Evolutionary conservation across 2,888 invertebrate species (phyloP).

Genomic region (Tenthredo mesomela): DNA sequence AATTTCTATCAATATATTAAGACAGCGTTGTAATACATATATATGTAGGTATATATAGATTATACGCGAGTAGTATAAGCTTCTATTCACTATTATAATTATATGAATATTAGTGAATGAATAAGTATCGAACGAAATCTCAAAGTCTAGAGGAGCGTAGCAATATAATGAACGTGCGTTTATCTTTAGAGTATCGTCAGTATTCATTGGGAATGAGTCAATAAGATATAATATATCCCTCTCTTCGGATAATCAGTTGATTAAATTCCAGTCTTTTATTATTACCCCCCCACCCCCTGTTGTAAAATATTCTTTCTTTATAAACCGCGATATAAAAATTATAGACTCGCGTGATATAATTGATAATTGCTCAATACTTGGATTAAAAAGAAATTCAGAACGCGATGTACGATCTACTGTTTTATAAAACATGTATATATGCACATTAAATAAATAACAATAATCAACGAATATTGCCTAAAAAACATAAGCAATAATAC

Average conservation of each 20-base stretch:
- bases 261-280: background rate
- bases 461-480: no score
- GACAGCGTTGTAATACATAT: background rate
- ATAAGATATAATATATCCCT: background rate
- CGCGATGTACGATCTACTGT: background rate
- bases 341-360: background rate
- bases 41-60: background rate
- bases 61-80: background rate
- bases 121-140: background rate
- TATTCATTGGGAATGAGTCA: background rate
- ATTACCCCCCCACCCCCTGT: background rate
- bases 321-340: background rate
- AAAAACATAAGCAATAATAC: no score
- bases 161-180: constrained; percentile 3
- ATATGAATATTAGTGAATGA: constrained; percentile 2
- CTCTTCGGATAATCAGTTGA: background rate
- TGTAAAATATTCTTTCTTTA: background rate
- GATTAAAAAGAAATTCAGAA: background rate
- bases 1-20: background rate
- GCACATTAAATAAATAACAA: background rate
- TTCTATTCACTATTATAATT: background rate
- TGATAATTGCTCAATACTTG: background rate
- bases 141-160: background rate
- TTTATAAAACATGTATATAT: background rate
- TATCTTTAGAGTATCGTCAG: background rate